Evolutionary conservation across 2,888 invertebrate genomes (phyloP).

Genomic region (Agrilus mali): DNA sequence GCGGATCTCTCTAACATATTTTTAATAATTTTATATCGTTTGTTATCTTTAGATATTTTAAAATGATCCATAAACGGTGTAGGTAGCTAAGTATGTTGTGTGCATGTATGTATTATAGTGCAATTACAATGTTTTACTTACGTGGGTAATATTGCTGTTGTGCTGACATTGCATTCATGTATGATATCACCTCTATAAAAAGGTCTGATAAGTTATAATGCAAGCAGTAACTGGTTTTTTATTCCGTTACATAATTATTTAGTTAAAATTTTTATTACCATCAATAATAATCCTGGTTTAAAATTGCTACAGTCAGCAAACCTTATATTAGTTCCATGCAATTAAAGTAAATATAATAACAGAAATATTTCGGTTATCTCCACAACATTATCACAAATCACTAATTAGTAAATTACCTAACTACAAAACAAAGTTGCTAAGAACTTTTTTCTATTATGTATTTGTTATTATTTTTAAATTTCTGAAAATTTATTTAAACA

Average conservation of each 20-base stretch:
- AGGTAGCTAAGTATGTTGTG: background rate
- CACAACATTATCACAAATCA: no score
- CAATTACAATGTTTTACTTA: background rate
- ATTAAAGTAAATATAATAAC: no score
- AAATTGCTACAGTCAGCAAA: no score
- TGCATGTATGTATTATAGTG: background rate
- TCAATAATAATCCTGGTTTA: background rate
- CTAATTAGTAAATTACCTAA: no score
- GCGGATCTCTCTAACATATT: background rate
- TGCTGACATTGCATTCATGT: background rate
- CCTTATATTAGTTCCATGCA: no score
- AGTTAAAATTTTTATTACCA: background rate
- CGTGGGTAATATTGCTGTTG: constrained; percentile 6
- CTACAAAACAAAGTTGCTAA: no score
- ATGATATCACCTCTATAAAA: constrained; percentile 13
- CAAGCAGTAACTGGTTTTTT: background rate
- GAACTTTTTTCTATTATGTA: no score
- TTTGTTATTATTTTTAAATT: no score
- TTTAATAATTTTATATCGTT: constrained; percentile 1
- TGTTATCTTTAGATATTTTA: background rate
- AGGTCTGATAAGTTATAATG: constrained; percentile 2
- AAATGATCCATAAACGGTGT: background rate
- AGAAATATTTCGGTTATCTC: no score
- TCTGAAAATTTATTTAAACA: no score
- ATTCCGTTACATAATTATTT: background rate